These are phyloP conservation scores for Pygoscelis antarcticus DNA, from an alignment of 2,113 vertebrate species.

Conservation along the genomic window DNA sequence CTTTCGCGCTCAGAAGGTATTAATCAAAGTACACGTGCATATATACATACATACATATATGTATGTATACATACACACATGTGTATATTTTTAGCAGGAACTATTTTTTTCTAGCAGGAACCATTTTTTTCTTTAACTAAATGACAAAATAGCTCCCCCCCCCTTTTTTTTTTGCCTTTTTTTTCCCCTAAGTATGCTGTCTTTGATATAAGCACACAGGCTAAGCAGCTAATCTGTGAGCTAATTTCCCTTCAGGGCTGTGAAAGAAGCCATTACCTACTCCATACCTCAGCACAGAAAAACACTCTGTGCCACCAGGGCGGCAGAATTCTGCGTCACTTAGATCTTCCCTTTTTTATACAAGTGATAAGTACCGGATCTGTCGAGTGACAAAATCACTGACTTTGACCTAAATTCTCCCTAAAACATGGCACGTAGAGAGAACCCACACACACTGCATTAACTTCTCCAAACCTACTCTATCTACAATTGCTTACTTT, in stretches of 20 bases:
- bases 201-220: background rate
- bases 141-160: background rate
- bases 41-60: background rate
- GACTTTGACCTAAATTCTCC: constrained; percentile 6
- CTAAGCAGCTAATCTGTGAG: background rate
- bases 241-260: background rate
- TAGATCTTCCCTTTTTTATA: background rate
- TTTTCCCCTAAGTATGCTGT: background rate
- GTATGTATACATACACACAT: background rate
- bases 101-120: background rate
- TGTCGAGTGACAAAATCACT: constrained; percentile 37
- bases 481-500: background rate
- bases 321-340: background rate
- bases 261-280: background rate
- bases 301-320: background rate
- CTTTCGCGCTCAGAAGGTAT: background rate
- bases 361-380: constrained; percentile 23
- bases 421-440: background rate
- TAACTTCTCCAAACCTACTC: background rate
- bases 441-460: background rate
- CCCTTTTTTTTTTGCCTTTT: accelerated
- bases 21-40: background rate
- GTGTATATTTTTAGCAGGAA: background rate
- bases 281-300: background rate
- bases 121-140: background rate